Evolutionary conservation across 2,888 invertebrate species (phyloP).

Genomic region (Napeogenes inachia): DNA sequence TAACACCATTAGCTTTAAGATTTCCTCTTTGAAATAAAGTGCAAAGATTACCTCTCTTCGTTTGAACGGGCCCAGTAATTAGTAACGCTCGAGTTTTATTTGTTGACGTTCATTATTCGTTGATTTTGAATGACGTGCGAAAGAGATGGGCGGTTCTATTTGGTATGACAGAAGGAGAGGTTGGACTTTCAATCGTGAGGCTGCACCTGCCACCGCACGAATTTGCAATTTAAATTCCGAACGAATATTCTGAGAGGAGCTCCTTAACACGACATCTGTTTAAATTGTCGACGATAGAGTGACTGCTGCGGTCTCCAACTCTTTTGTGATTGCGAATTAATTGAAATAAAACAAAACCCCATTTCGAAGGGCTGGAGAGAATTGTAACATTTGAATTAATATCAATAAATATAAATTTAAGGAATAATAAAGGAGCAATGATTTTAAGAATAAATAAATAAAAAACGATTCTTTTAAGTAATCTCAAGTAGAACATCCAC

Average conservation of each 20-base stretch:
- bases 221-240: conserved; percentile 78
- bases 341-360: conserved; percentile 75
- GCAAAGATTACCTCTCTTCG: conserved; percentile 74
- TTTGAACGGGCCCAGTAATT: conserved; percentile 71
- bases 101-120: conserved; percentile 76
- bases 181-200: conserved; percentile 52
- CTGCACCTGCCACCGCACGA: conserved; percentile 74
- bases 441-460: neutral
- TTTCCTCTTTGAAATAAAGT: conserved; percentile 72
- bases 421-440: neutral
- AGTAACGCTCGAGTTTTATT: conserved; percentile 78
- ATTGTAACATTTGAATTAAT: conserved; percentile 26
- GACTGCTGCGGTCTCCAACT: conserved; percentile 63
- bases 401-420: conserved; percentile 2
- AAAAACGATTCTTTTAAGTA: neutral
- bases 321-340: conserved; percentile 71
- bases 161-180: conserved; percentile 52
- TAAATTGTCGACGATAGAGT: conserved; percentile 74
- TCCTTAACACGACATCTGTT: conserved; percentile 79
- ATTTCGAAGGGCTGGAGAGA: conserved; percentile 25
- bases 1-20: conserved; percentile 75
- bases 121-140: conserved; percentile 59
- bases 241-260: conserved; percentile 74
- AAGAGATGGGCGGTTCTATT: conserved; percentile 48
- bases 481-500: conserved; percentile 5